phyloP scores from a whole-genome alignment of 2,888 invertebrate genomes.

The Parnassius glacialis region DNA sequence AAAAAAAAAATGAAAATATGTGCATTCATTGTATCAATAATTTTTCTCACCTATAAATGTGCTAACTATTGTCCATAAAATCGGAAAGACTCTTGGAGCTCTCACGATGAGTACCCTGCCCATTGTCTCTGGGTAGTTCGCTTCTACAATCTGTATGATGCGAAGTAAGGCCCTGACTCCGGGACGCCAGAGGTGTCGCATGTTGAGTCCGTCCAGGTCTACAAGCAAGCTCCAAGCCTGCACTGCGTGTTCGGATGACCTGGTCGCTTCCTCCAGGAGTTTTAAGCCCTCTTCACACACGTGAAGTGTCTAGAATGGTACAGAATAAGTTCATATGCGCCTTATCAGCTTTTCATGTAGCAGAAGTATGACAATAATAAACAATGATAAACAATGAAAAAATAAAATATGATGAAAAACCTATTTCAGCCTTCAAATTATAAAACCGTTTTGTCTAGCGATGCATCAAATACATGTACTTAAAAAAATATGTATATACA shows the following conservation, averaged over 20 bases:
- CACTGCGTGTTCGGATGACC: conserved; percentile 89
- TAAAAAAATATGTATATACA: no score
- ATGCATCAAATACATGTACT: no score
- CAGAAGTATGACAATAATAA: no score
- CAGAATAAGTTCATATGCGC: neutral
- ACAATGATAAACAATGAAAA: no score
- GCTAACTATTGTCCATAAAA: conserved; percentile 96
- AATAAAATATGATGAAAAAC: no score
- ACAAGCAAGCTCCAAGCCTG: conserved; percentile 94
- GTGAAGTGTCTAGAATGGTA: conserved; percentile 84
- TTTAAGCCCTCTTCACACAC: conserved; percentile 95
- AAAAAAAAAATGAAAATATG: no score
- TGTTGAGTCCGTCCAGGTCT: conserved; percentile 95
- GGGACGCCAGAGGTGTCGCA: conserved; percentile 97
- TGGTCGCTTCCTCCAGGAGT: conserved; percentile 92
- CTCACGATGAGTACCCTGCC: conserved; percentile 93
- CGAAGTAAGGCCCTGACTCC: conserved; percentile 88
- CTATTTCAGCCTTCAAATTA: no score
- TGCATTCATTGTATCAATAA: neutral
- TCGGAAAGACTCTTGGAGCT: conserved; percentile 96
- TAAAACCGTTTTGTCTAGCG: no score
- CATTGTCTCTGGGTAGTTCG: conserved; percentile 97
- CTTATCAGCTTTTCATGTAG: no score
- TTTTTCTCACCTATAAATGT: conserved; percentile 89
- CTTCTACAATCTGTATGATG: conserved; percentile 88